Percentiles rank a stretch among this genome's conserved stretches.
Evolutionary conservation across 2,797 vertebrate species (phyloP).

Genomic region (Megalops cyprinoides): DNA sequence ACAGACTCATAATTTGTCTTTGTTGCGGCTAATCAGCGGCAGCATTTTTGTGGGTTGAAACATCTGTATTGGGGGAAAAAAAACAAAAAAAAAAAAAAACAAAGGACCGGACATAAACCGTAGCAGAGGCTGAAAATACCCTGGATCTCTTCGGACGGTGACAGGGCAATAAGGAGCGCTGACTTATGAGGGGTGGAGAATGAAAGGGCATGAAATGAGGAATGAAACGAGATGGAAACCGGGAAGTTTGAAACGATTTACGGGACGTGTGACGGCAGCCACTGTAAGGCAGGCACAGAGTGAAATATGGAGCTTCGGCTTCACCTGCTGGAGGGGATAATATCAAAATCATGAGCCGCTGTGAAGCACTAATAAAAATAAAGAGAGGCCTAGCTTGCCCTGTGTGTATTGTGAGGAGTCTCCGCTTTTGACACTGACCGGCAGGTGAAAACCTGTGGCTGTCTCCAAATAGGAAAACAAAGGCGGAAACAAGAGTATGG

Average conservation of each 20-base stretch:
- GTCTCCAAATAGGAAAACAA: no score
- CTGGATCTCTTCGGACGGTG: neutral
- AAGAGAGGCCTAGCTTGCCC: neutral
- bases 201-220: neutral
- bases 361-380: neutral
- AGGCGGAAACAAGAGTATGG: neutral
- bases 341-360: slow-evolving; percentile 39
- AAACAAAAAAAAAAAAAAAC: no score
- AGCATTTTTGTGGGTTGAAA: neutral
- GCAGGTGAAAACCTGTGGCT: no score
- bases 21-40: slow-evolving; percentile 36
- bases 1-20: slow-evolving; percentile 27
- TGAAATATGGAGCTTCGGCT: slow-evolving; percentile 20
- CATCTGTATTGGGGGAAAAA: slow-evolving; percentile 23
- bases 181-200: slow-evolving; percentile 17
- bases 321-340: slow-evolving; percentile 15
- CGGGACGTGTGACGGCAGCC: neutral
- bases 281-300: neutral
- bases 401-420: neutral
- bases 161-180: slow-evolving; percentile 21
- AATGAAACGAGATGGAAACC: slow-evolving; percentile 29
- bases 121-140: slow-evolving; percentile 6
- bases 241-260: slow-evolving; percentile 40
- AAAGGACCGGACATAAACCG: neutral
- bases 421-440: neutral